These are phyloP conservation scores for Tringa solitaria DNA, from an alignment of 2,113 vertebrate genomes.

Conservation along the genomic window DNA sequence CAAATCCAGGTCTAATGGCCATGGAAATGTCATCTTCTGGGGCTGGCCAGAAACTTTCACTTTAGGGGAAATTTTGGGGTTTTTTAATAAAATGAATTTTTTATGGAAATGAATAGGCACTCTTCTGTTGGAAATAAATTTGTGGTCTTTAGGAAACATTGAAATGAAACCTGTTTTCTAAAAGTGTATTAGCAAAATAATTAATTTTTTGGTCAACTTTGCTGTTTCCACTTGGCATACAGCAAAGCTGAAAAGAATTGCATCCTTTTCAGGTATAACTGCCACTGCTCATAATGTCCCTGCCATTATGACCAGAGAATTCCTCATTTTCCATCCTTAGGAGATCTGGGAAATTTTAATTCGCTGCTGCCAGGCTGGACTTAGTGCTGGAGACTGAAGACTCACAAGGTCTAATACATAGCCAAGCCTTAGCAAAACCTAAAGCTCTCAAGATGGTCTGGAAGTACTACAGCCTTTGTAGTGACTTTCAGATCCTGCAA, in stretches of 20 bases:
- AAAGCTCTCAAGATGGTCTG: not conserved
- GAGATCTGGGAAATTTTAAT: not conserved
- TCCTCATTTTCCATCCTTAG: not conserved
- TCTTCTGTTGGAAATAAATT: not conserved
- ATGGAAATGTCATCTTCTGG: not conserved
- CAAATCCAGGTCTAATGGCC: not conserved
- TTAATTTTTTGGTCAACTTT: not conserved
- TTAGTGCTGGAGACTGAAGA: not conserved
- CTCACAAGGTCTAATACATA: not conserved
- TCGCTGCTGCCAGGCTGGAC: not conserved
- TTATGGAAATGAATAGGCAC: not conserved
- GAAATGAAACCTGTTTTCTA: not conserved
- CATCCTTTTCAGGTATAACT: not conserved
- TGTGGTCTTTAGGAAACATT: not conserved
- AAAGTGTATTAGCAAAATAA: not conserved
- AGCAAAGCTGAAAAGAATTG: not conserved
- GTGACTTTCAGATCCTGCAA: not conserved
- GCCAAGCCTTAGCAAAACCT: not conserved
- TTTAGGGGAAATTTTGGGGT: not conserved
- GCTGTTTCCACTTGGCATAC: accelerated
- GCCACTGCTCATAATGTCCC: not conserved
- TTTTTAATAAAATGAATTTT: not conserved
- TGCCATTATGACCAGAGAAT: not conserved
- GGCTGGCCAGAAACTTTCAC: not conserved
- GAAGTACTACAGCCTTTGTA: not conserved